phyloP scores from a whole-genome alignment of 1,140 invertebrate species.

The Caenorhabditis tropicalis region DNA sequence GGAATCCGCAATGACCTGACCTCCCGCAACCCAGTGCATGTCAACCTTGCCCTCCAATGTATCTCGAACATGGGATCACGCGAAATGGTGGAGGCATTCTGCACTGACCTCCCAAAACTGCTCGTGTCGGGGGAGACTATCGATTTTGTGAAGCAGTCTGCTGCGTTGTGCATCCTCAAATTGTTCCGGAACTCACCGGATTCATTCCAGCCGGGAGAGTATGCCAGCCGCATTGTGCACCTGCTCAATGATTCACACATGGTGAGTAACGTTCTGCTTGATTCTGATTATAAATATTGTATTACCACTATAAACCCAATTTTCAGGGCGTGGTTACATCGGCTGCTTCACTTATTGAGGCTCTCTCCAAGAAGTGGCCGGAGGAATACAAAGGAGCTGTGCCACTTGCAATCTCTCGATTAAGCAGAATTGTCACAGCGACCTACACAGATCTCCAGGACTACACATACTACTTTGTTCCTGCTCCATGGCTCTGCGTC shows the following conservation, averaged over 20 bases:
- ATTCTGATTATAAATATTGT: too few species aligned
- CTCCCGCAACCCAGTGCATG: conserved; percentile 95
- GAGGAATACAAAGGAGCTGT: conserved; percentile 99
- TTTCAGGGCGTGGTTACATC: conserved; percentile 85
- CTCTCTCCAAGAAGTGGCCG: conserved; percentile 95
- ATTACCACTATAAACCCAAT: neutral
- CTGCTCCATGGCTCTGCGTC: conserved; percentile 98
- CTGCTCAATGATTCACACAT: conserved; percentile 98
- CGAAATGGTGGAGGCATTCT: conserved; percentile 99
- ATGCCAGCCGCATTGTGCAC: conserved; percentile 98
- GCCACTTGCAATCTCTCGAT: conserved; percentile 91
- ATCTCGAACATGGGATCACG: conserved; percentile 99
- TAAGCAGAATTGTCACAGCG: conserved; percentile 79
- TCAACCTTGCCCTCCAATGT: conserved; percentile 98
- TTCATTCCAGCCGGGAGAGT: conserved; percentile 94
- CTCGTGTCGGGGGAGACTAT: conserved; percentile 98
- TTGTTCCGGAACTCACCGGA: conserved; percentile 89
- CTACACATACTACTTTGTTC: conserved; percentile 99
- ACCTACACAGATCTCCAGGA: conserved; percentile 78
- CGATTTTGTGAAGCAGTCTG: conserved; percentile 99
- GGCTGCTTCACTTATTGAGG: conserved; percentile 95
- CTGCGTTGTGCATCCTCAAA: conserved; percentile 91
- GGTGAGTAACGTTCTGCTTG: conserved; percentile 72
- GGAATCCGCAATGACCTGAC: conserved; percentile 94
- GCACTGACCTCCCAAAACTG: conserved; percentile 94